Evolutionary conservation across 2,888 invertebrate species (phyloP).

Genomic region (Anticlea derivata): DNA sequence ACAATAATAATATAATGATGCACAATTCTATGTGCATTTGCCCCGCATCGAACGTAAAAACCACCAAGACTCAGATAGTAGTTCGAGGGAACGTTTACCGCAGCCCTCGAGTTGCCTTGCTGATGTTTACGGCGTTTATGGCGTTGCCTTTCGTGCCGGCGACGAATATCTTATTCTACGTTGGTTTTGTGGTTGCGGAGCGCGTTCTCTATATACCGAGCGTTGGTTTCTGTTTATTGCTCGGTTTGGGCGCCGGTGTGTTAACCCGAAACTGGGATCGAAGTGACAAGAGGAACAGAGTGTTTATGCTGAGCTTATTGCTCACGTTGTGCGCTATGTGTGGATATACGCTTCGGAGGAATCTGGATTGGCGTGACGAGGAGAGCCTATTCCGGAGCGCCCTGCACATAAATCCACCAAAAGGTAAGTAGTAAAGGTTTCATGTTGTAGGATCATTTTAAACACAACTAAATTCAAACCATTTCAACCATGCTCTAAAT

Average conservation of each 20-base stretch:
- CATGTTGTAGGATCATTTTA: no score
- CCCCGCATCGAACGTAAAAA: slow-evolving; percentile 56
- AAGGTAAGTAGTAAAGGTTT: slow-evolving; percentile 86
- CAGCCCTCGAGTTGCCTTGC: slow-evolving; percentile 71
- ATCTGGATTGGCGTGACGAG: slow-evolving; percentile 96
- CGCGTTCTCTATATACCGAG: slow-evolving; percentile 97
- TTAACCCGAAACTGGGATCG: slow-evolving; percentile 73
- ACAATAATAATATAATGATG: slow-evolving; percentile 87
- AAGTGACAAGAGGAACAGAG: slow-evolving; percentile 65
- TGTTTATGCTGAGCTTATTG: slow-evolving; percentile 77
- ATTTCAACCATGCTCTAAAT: no score
- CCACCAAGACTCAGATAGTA: slow-evolving; percentile 56
- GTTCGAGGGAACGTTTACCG: slow-evolving; percentile 62
- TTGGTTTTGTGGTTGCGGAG: slow-evolving; percentile 99
- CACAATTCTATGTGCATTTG: slow-evolving; percentile 78
- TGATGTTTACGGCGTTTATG: slow-evolving; percentile 90
- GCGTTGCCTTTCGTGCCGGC: slow-evolving; percentile 97
- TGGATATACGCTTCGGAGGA: slow-evolving; percentile 91
- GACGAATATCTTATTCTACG: slow-evolving; percentile 98
- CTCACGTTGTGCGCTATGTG: slow-evolving; percentile 87
- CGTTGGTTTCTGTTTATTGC: slow-evolving; percentile 95
- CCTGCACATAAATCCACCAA: slow-evolving; percentile 96
- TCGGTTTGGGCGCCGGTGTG: slow-evolving; percentile 88
- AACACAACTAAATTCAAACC: no score
- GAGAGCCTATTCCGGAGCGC: slow-evolving; percentile 96